Evolutionary conservation across 2,113 vertebrate species (phyloP).

Genomic region (Actenoides lindsayi): DNA sequence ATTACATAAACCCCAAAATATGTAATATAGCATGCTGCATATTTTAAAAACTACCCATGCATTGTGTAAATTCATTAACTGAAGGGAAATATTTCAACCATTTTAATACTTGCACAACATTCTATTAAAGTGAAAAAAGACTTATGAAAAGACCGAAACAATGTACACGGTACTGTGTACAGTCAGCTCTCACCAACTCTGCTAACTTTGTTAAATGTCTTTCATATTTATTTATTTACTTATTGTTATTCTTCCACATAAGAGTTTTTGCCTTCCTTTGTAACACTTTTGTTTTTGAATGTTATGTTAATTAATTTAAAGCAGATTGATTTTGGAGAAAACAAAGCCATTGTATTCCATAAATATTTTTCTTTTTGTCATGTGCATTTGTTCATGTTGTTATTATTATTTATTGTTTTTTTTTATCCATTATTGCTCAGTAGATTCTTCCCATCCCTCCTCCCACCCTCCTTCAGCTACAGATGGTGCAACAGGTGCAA

Average conservation of each 20-base stretch:
- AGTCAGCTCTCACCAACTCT: background rate
- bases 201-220: background rate
- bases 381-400: constrained; percentile 2
- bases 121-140: background rate
- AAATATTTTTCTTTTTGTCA: background rate
- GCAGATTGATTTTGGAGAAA: background rate
- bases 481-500: constrained; percentile 93
- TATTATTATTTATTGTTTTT: constrained; percentile 37
- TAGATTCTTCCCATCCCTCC: constrained; percentile 95
- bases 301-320: constrained; percentile 39
- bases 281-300: constrained; percentile 40
- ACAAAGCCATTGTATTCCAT: constrained; percentile 11
- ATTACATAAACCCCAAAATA: background rate
- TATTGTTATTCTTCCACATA: constrained; percentile 5
- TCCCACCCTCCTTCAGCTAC: constrained; percentile 94
- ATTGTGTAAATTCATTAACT: background rate
- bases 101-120: background rate
- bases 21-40: background rate
- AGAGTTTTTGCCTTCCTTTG: constrained; percentile 16
- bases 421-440: constrained; percentile 87
- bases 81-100: background rate
- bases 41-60: background rate
- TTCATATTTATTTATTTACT: constrained; percentile 7
- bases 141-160: background rate
- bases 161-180: background rate